Conservation (phyloP, 2,113 vertebrate genomes). For the Sarotherodon lohbergeri region DNA sequence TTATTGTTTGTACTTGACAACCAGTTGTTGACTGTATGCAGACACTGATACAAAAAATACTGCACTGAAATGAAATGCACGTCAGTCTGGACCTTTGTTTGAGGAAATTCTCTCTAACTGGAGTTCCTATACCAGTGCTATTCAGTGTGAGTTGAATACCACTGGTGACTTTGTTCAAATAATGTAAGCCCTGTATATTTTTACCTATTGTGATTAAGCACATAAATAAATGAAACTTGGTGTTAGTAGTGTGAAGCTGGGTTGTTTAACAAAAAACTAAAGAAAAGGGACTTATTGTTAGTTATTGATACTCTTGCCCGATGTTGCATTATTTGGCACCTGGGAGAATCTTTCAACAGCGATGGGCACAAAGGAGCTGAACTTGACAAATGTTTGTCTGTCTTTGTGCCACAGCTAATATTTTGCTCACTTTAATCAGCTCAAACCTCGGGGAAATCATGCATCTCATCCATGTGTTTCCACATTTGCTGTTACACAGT, state of each 20-base stretch:
- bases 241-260: background rate
- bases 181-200: background rate
- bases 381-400: background rate
- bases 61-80: background rate
- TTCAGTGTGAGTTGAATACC: background rate
- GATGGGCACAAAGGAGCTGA: background rate
- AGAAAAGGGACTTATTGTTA: background rate
- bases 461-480: background rate
- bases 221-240: background rate
- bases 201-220: background rate
- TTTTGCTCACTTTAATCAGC: background rate
- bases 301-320: background rate
- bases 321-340: background rate
- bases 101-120: background rate
- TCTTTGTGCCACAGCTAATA: fast-evolving
- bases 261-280: background rate
- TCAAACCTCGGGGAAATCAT: background rate
- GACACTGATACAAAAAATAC: background rate
- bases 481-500: background rate
- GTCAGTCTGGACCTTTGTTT: background rate
- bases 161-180: background rate
- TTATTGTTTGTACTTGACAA: background rate
- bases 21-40: background rate
- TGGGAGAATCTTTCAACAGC: background rate
- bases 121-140: background rate